Evolutionary conservation across 2,888 invertebrate species (phyloP), one percentile per base, ranked within the genome.

Genomic region (Aphidius colemani): DNA sequence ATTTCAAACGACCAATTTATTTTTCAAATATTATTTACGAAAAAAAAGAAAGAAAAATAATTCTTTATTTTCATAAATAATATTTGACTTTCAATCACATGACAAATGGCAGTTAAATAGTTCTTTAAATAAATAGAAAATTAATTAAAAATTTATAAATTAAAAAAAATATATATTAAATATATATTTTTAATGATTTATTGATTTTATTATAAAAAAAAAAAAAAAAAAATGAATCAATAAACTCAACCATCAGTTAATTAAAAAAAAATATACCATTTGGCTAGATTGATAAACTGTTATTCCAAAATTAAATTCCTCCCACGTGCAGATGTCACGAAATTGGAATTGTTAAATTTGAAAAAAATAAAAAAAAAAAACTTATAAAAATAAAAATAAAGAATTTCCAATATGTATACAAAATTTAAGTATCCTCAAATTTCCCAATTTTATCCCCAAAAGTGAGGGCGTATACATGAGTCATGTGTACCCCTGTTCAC

Each of bases 381-480:
- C 45, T 6, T 30, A 40, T 49, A 51, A 50, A 43, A 11, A 44
- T 10, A 56, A 60, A 60, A 11, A 44, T 10, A 56, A 60, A 60
- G 48, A 45, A 65, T 65, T 65, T 65, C 57, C 65, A 13, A 40
- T 30, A 60, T 43, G 13, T 7, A 51, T 50, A 65, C 53, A 61
- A 55, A 61, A 68, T 30, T 30, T 30, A 30, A 30, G 30, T 30
- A 30, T 75, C 76, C 77, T 72, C 74, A 8, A 75, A 76, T 76
- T 80, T 78, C 74, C 75, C 70, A 73, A 76, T 76, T 74, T 76
- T 75, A 77, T 76, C 77, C 77, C 77, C 74, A 75, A 78, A 80
- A 78, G 70, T 70, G 70, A 70, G 73, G 70, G 72, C 72, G 73
- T 74, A 69, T 63, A 73, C 71, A 76, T 81, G 81, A 81, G 75